Percentiles rank a stretch among this genome's conserved stretches.
Evolutionary conservation across 2,113 vertebrate genomes (phyloP).

Genomic region (Desmodus rotundus): DNA sequence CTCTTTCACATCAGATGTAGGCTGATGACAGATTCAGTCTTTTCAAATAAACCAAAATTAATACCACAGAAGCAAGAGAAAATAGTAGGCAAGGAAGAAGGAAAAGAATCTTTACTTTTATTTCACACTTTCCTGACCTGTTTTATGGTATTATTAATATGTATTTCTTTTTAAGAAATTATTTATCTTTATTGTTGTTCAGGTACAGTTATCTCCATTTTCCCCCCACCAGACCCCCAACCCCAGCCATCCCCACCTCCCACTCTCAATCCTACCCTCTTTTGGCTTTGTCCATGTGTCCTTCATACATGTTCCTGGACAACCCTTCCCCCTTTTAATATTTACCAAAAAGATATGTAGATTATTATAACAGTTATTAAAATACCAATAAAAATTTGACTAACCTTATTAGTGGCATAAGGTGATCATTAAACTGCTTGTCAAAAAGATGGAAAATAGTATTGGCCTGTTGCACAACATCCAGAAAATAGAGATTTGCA

Average conservation of each 20-base stretch:
- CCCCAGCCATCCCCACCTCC: too few species aligned
- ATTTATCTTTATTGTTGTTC: too few species aligned
- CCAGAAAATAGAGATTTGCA: conserved; percentile 97
- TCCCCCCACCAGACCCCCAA: too few species aligned
- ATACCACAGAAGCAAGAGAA: conserved; percentile 7
- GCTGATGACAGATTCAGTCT: not conserved
- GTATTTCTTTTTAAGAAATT: not conserved
- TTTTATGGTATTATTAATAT: conserved; percentile 21
- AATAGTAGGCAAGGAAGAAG: conserved; percentile 2
- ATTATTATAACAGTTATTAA: not conserved
- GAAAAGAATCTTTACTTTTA: not conserved
- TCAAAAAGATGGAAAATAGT: conserved; percentile 99
- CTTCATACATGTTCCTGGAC: too few species aligned
- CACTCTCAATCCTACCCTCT: too few species aligned
- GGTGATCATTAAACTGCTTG: conserved; percentile 99
- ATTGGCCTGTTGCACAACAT: conserved; percentile 98
- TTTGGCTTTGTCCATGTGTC: too few species aligned
- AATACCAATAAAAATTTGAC: conserved; percentile 49
- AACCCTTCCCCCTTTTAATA: not conserved
- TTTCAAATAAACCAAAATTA: conserved; percentile 53
- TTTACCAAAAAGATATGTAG: not conserved
- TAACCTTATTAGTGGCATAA: conserved; percentile 99
- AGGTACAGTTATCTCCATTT: too few species aligned
- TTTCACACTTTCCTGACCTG: not conserved
- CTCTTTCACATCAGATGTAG: conserved; percentile 11